Percentiles rank a stretch among this genome's conserved stretches.
Evolutionary conservation across 2,888 invertebrate species (phyloP).

Genomic region (Watsonalla binaria): DNA sequence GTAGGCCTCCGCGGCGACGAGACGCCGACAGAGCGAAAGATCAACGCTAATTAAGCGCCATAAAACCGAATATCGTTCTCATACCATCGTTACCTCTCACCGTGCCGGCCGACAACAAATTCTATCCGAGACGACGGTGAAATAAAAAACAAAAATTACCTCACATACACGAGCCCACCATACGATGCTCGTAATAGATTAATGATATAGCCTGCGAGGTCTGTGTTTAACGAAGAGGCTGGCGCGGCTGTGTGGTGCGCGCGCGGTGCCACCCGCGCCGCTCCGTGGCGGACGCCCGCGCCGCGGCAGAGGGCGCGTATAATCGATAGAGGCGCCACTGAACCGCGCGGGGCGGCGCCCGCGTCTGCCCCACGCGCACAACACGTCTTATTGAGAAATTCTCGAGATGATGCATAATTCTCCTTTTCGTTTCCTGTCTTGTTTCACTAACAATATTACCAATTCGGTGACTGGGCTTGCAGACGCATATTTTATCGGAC

Average conservation of each 20-base stretch:
- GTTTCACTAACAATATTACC: conserved; percentile 75
- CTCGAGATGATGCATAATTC: conserved; percentile 72
- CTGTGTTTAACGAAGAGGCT: conserved; percentile 57
- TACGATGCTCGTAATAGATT: conserved; percentile 69
- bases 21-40: conserved; percentile 60
- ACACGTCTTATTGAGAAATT: conserved; percentile 75
- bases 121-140: conserved; percentile 39
- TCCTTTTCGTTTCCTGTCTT: conserved; percentile 64
- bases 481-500: conserved; percentile 67
- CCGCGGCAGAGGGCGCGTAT: conserved; percentile 28
- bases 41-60: conserved; percentile 72
- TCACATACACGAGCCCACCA: conserved; percentile 57
- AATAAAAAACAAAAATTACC: conserved; percentile 54
- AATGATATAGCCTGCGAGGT: conserved; percentile 70
- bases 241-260: conserved; percentile 9
- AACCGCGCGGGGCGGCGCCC: conserved; percentile 66
- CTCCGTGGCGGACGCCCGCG: conserved; percentile 33
- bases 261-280: conserved; percentile 26
- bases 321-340: conserved; percentile 68
- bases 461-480: conserved; percentile 62
- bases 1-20: conserved; percentile 35
- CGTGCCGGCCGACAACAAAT: conserved; percentile 46
- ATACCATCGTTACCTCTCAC: conserved; percentile 65
- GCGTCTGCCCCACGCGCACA: conserved; percentile 69
- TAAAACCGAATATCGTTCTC: conserved; percentile 71